Evolutionary conservation across 2,888 invertebrate genomes (phyloP), one percentile per base, ranked within the genome.

Genomic region (Drosophila anomelani): DNA sequence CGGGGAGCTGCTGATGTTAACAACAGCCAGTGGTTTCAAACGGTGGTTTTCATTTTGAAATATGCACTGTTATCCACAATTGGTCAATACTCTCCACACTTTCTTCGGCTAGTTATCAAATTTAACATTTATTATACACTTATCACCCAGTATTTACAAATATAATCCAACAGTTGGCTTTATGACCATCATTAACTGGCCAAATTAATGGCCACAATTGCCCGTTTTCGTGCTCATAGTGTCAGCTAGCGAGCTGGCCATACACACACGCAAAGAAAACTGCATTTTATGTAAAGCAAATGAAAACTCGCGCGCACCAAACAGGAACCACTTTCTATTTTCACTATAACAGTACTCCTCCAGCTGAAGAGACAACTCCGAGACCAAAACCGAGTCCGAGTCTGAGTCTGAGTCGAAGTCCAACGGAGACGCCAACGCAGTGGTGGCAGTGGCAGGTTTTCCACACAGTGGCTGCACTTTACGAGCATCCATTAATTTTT

Each of bases 291-390:
- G 88, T 88, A 76, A 83, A 86, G 88, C 77, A 89, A 83, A 80
- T 83, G 89, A 88, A 87, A 83, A 89, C 77, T 77, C 78, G 84
- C 84, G 84, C 66, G 71, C 88, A 81, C 59, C 75, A 79, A 85
- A 89, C 90, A 90, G 90, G 81, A 91, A 91, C 90, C 92, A 92
- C 91, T 91, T 91, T 91, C 92, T 92, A 91, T 92, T 91, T 91
- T 92, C 90, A 88, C 91, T 89, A 89, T 89, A 90, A 88, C 88
- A 82, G 87, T 86, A 90, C 77, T 73, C 69, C 49, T 57, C 53
- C 71, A 81, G 70, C 79, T 39, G 12, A 46, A 49, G 39, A 62
- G 60, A 59, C 58, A 73, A 57, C 59, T 32, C 15, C 54, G 60
- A 43, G 51, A 53, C n/a, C n/a, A 10, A 47, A n/a, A n/a, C 51